Percentiles rank a stretch among this genome's conserved stretches.
phyloP scores from a whole-genome alignment of 92 coral and sea anemone genomes.

The Bergia puertoricense region DNA sequence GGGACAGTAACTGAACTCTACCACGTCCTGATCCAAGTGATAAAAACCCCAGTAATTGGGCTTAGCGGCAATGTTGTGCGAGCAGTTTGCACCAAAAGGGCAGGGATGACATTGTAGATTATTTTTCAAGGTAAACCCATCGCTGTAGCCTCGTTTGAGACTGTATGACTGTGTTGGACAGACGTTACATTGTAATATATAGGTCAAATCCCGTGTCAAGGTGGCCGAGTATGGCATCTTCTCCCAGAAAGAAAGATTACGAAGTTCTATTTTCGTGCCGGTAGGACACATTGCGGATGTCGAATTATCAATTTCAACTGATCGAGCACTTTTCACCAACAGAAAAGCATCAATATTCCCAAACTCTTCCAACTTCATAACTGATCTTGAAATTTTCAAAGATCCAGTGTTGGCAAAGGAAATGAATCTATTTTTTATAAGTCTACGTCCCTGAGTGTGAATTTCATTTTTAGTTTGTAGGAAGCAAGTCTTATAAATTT shows the following conservation, averaged over 20 bases:
- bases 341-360: neutral
- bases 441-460: too few relatives aligned
- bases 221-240: neutral
- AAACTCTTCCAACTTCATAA: neutral
- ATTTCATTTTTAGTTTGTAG: too few relatives aligned
- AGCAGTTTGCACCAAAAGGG: constrained; percentile 49
- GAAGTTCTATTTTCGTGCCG: neutral
- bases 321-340: neutral
- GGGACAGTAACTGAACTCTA: constrained; percentile 44
- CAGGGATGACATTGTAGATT: constrained; percentile 23
- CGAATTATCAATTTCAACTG: neutral
- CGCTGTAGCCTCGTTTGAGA: constrained; percentile 25
- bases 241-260: neutral
- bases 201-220: neutral
- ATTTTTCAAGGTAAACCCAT: constrained; percentile 15
- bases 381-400: neutral
- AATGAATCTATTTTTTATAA: too few relatives aligned
- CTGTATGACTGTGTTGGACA: constrained; percentile 46
- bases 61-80: constrained; percentile 33
- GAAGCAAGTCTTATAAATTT: too few relatives aligned
- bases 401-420: too few relatives aligned
- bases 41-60: constrained; percentile 53
- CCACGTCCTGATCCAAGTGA: constrained; percentile 17
- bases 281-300: neutral
- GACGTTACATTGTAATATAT: constrained; percentile 22